These are phyloP conservation scores for Trachymyrmex cornetzi DNA, from an alignment of 1,140 invertebrate species.

Conservation along the genomic window DNA sequence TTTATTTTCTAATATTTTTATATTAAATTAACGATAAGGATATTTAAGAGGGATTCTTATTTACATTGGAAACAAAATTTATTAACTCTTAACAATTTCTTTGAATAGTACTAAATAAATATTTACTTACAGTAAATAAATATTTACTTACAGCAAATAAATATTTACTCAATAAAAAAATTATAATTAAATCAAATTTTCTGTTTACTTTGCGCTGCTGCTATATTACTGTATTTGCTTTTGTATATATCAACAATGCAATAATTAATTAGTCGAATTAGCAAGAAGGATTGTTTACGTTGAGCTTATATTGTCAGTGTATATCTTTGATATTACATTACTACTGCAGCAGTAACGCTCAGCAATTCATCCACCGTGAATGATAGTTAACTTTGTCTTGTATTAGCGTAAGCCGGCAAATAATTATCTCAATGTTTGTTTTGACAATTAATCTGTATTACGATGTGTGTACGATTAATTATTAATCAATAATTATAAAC, in stretches of 20 bases:
- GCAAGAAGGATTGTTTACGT: slow-evolving; percentile 14
- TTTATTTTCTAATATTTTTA: no score
- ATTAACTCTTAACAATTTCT: no score
- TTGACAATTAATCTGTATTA: not conserved
- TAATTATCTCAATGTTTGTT: slow-evolving; percentile 1
- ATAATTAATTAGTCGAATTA: slow-evolving; percentile 37
- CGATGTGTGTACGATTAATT: not conserved
- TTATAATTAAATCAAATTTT: no score
- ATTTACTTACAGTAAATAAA: no score
- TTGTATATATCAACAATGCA: not conserved
- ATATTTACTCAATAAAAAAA: no score
- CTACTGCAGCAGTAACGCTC: slow-evolving; percentile 26
- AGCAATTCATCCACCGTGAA: slow-evolving; percentile 28
- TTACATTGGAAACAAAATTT: no score
- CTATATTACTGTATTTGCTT: not conserved
- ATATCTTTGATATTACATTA: not conserved
- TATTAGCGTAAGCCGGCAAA: not conserved
- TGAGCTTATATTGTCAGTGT: not conserved
- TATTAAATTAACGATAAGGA: no score
- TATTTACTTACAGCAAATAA: no score
- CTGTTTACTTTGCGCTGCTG: no score
- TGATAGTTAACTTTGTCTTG: not conserved
- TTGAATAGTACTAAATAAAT: no score
- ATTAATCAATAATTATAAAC: not conserved
- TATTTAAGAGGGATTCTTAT: no score